Evolutionary conservation across 2,113 vertebrate genomes (phyloP).

Genomic region (Etia nguti): DNA sequence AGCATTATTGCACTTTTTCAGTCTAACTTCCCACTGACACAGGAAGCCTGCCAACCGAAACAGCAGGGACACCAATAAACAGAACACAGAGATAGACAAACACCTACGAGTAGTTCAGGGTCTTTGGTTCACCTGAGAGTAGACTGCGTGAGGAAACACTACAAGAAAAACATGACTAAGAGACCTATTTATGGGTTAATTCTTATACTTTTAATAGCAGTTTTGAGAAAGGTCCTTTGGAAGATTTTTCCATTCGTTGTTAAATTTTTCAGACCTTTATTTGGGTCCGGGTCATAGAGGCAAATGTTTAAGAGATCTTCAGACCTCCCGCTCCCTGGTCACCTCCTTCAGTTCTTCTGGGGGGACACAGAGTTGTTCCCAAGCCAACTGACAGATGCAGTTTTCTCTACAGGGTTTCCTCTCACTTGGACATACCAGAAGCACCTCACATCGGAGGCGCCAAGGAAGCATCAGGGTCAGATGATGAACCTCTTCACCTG

Average conservation of each 20-base stretch:
- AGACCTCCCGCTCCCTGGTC: not conserved
- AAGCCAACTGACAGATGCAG: not conserved
- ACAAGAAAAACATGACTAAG: not conserved
- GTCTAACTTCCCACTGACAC: not conserved
- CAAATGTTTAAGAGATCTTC: not conserved
- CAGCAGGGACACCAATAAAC: not conserved
- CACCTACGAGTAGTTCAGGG: not conserved
- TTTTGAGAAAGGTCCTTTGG: not conserved
- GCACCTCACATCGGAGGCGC: not conserved
- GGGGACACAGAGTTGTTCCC: not conserved
- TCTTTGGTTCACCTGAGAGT: not conserved
- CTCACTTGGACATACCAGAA: not conserved
- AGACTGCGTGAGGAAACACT: not conserved
- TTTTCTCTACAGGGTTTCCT: not conserved
- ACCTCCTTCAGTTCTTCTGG: too few relatives aligned
- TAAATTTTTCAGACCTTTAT: not conserved
- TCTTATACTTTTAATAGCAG: not conserved
- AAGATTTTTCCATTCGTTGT: not conserved
- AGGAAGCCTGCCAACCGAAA: not conserved
- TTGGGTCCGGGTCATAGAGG: accelerated
- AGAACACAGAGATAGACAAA: not conserved
- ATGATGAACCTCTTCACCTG: not conserved
- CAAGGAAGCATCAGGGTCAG: not conserved
- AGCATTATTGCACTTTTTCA: constrained; percentile 20
- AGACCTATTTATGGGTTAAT: not conserved